Evolutionary conservation across 2,888 invertebrate genomes (phyloP).

Genomic region (Dryobota labecula): DNA sequence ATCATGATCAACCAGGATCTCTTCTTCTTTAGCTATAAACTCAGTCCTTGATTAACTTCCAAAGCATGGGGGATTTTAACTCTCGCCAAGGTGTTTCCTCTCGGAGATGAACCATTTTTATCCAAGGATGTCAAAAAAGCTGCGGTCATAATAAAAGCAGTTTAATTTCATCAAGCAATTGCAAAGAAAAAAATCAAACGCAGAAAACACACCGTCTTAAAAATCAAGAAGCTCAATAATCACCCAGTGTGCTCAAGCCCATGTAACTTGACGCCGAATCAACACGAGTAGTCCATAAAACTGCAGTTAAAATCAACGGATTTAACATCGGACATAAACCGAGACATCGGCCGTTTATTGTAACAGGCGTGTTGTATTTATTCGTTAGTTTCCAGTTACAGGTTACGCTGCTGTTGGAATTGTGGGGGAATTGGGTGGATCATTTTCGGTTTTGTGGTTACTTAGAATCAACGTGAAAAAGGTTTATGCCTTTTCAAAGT

Average conservation of each 20-base stretch:
- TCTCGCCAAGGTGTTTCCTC: neutral
- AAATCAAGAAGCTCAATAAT: slow-evolving; percentile 30
- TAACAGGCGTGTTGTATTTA: slow-evolving; percentile 61
- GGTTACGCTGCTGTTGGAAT: slow-evolving; percentile 16
- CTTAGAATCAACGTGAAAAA: neutral
- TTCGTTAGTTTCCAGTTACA: slow-evolving; percentile 62
- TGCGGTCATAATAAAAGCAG: neutral
- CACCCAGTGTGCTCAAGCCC: slow-evolving; percentile 62
- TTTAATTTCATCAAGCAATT: neutral
- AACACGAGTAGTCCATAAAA: slow-evolving; percentile 84
- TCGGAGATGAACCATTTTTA: neutral
- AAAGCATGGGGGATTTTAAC: neutral
- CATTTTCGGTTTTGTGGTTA: neutral
- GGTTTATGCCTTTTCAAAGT: neutral
- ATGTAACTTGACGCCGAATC: slow-evolving; percentile 75
- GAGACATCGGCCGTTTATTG: slow-evolving; percentile 62
- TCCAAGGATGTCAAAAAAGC: neutral
- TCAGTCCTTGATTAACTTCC: neutral
- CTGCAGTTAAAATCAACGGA: slow-evolving; percentile 74
- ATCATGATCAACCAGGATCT: neutral
- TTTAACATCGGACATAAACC: slow-evolving; percentile 66
- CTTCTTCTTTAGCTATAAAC: neutral
- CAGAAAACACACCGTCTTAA: neutral
- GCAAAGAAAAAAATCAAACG: neutral
- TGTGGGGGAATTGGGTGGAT: slow-evolving; percentile 34